These are phyloP conservation scores for Brienomyrus longianalis DNA, from an alignment of 2,113 vertebrate species.

Conservation along the genomic window DNA sequence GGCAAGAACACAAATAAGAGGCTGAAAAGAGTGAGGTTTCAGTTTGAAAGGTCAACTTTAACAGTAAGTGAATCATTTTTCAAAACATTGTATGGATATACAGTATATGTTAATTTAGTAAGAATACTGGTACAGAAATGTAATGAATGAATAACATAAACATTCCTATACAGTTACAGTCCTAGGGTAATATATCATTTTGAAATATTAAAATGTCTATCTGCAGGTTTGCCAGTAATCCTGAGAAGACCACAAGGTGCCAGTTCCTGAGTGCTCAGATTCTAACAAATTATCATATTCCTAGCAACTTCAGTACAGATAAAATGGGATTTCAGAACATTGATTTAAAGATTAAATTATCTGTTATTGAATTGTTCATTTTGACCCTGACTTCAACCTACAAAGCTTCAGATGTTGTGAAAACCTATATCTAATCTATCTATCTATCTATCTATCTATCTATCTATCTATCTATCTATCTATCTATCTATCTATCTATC, in stretches of 20 bases:
- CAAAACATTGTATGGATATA: not conserved
- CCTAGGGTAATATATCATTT: not conserved
- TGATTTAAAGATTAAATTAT: not conserved
- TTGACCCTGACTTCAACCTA: not conserved
- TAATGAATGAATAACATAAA: not conserved
- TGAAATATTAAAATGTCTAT: not conserved
- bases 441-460: not conserved
- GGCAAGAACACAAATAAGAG: constrained; percentile 28
- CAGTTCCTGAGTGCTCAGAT: not conserved
- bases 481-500: not conserved
- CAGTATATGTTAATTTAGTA: not conserved
- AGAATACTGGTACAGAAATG: not conserved
- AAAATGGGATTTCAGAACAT: not conserved
- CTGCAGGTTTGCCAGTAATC: not conserved
- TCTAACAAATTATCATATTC: not conserved
- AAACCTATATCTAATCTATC: not conserved
- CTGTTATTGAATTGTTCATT: not conserved
- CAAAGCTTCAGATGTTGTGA: not conserved
- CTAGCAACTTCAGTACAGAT: not conserved
- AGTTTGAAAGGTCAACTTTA: constrained; percentile 38
- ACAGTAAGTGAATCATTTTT: constrained; percentile 37
- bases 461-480: not conserved
- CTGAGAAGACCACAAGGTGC: not conserved
- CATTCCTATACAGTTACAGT: not conserved
- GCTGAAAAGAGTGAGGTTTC: constrained; percentile 36